These are phyloP conservation scores for Luffia ferchaultella DNA, from an alignment of 2,888 invertebrate genomes.

Conservation along the genomic window DNA sequence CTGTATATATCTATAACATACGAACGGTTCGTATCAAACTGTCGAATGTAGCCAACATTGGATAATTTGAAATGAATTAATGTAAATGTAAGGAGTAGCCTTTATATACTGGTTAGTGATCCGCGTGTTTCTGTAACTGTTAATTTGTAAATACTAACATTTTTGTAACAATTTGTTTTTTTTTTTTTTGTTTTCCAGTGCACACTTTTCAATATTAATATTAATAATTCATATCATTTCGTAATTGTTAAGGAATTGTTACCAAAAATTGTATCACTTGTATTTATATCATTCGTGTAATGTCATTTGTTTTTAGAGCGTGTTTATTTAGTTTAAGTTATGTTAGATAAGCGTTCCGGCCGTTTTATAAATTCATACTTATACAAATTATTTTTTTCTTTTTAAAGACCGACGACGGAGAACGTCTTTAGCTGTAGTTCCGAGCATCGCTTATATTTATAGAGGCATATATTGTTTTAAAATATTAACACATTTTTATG, in stretches of 20 bases:
- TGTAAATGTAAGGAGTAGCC: slow-evolving; percentile 30
- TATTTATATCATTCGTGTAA: slow-evolving; percentile 46
- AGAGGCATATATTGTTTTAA: slow-evolving; percentile 27
- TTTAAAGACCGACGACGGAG: not conserved
- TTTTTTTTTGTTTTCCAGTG: slow-evolving; percentile 20
- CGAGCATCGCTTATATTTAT: slow-evolving; percentile 14
- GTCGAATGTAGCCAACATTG: slow-evolving; percentile 11
- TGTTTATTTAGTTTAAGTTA: slow-evolving; percentile 1
- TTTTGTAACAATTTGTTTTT: too few relatives aligned
- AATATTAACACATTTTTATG: slow-evolving; percentile 26
- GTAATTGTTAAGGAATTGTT: slow-evolving; percentile 54
- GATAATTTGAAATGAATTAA: slow-evolving; percentile 14
- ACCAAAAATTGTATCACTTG: slow-evolving; percentile 51
- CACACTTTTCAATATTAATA: too few relatives aligned
- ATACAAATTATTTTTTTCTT: not conserved
- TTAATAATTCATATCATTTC: slow-evolving; percentile 10
- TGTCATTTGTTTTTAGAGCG: slow-evolving; percentile 11
- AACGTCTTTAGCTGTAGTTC: slow-evolving; percentile 6
- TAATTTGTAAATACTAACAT: slow-evolving; percentile 29
- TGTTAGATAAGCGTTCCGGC: slow-evolving; percentile 1
- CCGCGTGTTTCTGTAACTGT: slow-evolving; percentile 13
- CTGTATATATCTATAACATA: slow-evolving; percentile 41
- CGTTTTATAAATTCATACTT: too few relatives aligned
- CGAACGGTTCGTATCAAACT: slow-evolving; percentile 1
- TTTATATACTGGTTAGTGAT: slow-evolving; percentile 46